Percentiles rank a stretch among this genome's conserved stretches.
Evolutionary conservation across 2,888 invertebrate genomes (phyloP).

Genomic region (Acanthosepion esculentum): DNA sequence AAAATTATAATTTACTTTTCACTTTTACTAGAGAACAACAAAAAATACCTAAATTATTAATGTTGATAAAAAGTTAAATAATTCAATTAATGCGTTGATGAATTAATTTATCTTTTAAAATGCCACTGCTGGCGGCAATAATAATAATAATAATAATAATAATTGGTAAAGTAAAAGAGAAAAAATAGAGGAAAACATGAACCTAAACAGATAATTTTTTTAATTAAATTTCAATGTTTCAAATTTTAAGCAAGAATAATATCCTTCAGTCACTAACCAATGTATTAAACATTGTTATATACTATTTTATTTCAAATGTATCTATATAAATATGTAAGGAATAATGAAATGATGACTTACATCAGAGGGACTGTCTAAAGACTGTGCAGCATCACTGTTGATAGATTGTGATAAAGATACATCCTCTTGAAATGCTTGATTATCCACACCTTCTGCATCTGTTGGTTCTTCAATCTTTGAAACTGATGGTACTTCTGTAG

Average conservation of each 20-base stretch:
- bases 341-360: background rate
- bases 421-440: constrained; percentile 47
- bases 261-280: background rate
- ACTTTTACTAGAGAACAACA: too few species aligned
- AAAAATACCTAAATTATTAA: too few species aligned
- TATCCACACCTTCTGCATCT: constrained; percentile 38
- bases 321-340: background rate
- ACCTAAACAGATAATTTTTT: background rate
- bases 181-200: background rate
- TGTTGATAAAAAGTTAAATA: too few species aligned
- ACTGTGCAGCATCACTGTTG: background rate
- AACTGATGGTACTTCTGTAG: background rate
- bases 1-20: too few species aligned
- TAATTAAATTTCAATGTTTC: background rate
- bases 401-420: constrained; percentile 19
- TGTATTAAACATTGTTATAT: background rate
- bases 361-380: constrained; percentile 39
- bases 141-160: too few species aligned
- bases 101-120: too few species aligned
- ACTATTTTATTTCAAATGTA: background rate
- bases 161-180: too few species aligned
- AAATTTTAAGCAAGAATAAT: background rate
- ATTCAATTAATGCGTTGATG: too few species aligned
- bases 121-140: too few species aligned
- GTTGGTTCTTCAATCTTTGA: background rate